phyloP scores from a whole-genome alignment of 2,888 invertebrate species.

The Lepidochrysops patricia region DNA sequence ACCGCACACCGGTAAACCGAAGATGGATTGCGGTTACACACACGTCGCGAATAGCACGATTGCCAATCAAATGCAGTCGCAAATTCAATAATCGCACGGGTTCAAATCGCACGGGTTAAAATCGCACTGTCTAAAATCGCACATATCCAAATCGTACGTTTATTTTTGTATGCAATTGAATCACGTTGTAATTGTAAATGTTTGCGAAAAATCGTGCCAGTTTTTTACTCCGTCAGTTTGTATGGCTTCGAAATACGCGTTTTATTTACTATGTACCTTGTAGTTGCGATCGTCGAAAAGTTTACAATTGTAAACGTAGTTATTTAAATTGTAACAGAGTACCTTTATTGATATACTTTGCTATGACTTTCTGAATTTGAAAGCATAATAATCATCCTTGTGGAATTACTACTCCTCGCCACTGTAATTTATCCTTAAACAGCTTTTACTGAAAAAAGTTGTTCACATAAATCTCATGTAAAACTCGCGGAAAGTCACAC shows the following conservation, averaged over 20 bases:
- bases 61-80: background rate
- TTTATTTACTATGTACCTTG: too few species aligned
- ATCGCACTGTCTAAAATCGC: background rate
- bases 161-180: background rate
- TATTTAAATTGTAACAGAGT: too few species aligned
- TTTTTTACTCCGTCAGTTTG: background rate
- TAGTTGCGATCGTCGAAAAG: too few species aligned
- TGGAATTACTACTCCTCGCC: too few species aligned
- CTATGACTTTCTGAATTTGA: too few species aligned
- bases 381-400: too few species aligned
- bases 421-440: too few species aligned
- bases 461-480: background rate
- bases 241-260: too few species aligned
- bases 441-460: background rate
- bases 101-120: background rate
- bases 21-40: background rate
- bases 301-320: too few species aligned
- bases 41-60: background rate
- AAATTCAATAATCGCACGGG: background rate
- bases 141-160: background rate
- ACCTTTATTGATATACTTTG: too few species aligned
- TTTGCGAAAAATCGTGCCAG: too few species aligned
- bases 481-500: background rate
- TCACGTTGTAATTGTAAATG: background rate
- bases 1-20: background rate